Evolutionary conservation across 2,888 invertebrate species (phyloP), one percentile per base, ranked within the genome.

Genomic region (Cephus pulcher): DNA sequence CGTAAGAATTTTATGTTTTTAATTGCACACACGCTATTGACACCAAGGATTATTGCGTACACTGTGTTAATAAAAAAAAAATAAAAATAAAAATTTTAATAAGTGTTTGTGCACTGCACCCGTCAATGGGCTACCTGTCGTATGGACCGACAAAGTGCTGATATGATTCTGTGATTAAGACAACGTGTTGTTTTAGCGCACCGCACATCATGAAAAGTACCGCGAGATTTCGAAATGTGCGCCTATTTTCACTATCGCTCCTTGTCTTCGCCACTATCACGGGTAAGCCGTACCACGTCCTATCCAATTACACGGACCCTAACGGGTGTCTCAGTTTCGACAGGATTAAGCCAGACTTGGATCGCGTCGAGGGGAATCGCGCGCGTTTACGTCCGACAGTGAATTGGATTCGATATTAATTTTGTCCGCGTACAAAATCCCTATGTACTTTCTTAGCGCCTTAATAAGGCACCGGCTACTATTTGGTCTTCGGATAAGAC

Each of bases 181-280:
- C 32, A 32, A 4, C 71, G 71, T 32, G 32, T 32, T 30, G 33
- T 71, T 34, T 71, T 34, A 34, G 71, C 71, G 71, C 15, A 32
- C 32, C 32, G 32, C n/a, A 76, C 87, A 87, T 80, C 81, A 88
- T 88, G 88, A 85, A 80, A 86, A 87, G 86, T 84, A 85, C 83
- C 83, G 86, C 83, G 84, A 86, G 84, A 81, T 83, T 84, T 79
- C 87, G 88, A 77, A 84, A 85, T 83, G 83, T 86, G 84, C 87
- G 84, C 80, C 82, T 82, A 79, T 78, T 86, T 78, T 82, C 85
- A 83, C 83, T 86, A 85, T 84, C 86, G 83, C 82, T 90, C 81
- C 85, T 88, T 82, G 81, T 87, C 78, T 83, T 89, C 84, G 86
- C 86, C 80, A 84, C 85, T 83, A 84, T 87, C 80, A 87, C 86